These are phyloP conservation scores for Amblyjoppa proteus DNA, from an alignment of 2,888 invertebrate species.

Conservation along the genomic window DNA sequence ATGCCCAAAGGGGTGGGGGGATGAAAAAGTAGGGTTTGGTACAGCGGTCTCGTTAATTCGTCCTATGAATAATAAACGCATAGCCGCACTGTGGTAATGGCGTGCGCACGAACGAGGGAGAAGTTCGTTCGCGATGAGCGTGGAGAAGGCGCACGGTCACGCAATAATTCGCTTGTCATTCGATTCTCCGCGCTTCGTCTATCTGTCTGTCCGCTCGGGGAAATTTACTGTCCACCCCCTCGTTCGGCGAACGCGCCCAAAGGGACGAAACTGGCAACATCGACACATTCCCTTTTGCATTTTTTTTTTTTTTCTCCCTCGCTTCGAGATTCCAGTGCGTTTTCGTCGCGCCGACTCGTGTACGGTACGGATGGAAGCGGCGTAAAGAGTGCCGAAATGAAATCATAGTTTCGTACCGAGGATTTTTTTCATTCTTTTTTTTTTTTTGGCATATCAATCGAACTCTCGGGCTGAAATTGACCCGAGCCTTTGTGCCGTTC, in stretches of 20 bases:
- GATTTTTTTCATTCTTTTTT: too few species aligned
- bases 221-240: conserved; percentile 5
- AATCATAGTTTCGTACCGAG: too few species aligned
- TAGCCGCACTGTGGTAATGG: conserved; percentile 40
- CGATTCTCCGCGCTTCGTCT: conserved; percentile 79
- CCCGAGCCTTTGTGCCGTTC: too few species aligned
- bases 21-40: conserved; percentile 36
- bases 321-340: too few species aligned
- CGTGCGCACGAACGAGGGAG: conserved; percentile 23
- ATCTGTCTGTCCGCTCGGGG: conserved; percentile 43
- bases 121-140: conserved; percentile 29
- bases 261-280: conserved; percentile 1
- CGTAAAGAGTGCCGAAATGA: too few species aligned
- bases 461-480: too few species aligned
- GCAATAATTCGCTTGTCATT: conserved; percentile 82
- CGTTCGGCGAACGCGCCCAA: background rate
- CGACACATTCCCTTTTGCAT: too few species aligned
- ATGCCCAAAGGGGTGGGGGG: conserved; percentile 19
- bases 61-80: conserved; percentile 77
- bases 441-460: too few species aligned
- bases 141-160: conserved; percentile 73
- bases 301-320: too few species aligned
- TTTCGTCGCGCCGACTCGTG: too few species aligned
- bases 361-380: too few species aligned
- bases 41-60: conserved; percentile 75